Percentiles rank a stretch among this genome's conserved stretches.
Conservation (phyloP, 2,797 vertebrate species). For the Notoglanidium macrostoma region DNA sequence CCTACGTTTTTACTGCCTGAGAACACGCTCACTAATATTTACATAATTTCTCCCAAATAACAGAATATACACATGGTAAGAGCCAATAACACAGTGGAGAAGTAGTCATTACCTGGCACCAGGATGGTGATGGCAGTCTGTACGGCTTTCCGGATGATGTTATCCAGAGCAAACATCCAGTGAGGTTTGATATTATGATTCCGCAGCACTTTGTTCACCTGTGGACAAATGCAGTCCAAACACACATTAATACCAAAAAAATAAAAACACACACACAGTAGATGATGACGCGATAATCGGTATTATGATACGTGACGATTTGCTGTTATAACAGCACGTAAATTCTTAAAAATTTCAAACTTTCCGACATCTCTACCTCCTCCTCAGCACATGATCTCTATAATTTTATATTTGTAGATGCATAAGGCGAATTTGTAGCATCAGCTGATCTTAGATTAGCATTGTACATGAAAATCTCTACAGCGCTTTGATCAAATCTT, state of each 20-base stretch:
- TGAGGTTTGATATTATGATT: slow-evolving; percentile 99
- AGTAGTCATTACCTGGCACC: slow-evolving; percentile 85
- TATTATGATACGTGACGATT: neutral
- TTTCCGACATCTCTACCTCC: neutral
- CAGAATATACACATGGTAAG: neutral
- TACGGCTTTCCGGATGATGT: slow-evolving; percentile 96
- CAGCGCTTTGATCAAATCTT: neutral
- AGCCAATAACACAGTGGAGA: neutral
- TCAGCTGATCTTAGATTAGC: neutral
- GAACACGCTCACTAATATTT: neutral
- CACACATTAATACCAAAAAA: neutral
- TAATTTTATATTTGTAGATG: neutral
- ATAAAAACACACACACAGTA: neutral
- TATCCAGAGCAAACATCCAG: slow-evolving; percentile 99
- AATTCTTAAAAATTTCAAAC: too few species aligned
- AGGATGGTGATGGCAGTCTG: slow-evolving; percentile 97
- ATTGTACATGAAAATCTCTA: neutral
- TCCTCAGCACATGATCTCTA: neutral
- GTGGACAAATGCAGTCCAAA: slow-evolving; percentile 45
- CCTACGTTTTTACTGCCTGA: neutral
- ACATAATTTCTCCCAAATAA: neutral
- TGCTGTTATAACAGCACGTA: neutral
- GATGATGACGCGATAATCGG: neutral
- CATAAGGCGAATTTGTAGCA: neutral
- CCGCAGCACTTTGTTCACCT: slow-evolving; percentile 98